Base-by-base conservation (phyloP, 2,888 invertebrate genomes). In the Sphecodes monilicornis region DNA sequence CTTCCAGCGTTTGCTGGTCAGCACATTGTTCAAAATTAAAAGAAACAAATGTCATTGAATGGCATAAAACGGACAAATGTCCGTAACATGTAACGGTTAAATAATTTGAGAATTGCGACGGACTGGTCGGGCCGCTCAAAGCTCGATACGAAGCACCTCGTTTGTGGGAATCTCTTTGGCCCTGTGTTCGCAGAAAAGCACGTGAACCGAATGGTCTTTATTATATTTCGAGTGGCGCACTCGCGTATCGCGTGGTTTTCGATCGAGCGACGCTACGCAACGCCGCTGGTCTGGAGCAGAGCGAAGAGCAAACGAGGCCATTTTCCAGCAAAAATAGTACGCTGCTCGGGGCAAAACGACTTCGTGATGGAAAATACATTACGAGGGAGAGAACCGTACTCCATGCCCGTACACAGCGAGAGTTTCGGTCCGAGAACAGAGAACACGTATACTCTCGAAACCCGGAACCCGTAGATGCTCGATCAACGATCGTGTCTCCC, bases 351-450 rank as follows among this genome's bases (percentile, higher is more conserved):
- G 90, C 85, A 73, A 83, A 86, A 84, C 78, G 87, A 82, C 79
- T 82, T 75, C 74, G 78, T 82, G 90, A 88, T 90, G 89, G 90
- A 89, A 91, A 92, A 91, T 91, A 89, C 87, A 88, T 88, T 88
- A 88, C 84, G 82, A 84, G 89, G 70, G 74, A 86, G 79, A 80
- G 82, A 73, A 80, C 82, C 78, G 80, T 60, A 68, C 73, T 72
- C 57, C 70, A 0, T 11, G 32, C 43, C 11, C 11, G 54, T 18
- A 66, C 66, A 36, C 80, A 78, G 83, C 60, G 16, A 16, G 16
- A 18, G 87, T 86, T 88, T 80, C 85, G 74, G 64, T 50, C 83
- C 88, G 66, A 36, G 66, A 29, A 29, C 60, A 60, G 22, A 50
- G 50, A 22, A 50, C 50, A 8, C 18, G 8, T 18, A 16, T 0